Evolutionary conservation across 2,888 invertebrate species (phyloP).

Genomic region (Dynastes hyllus): DNA sequence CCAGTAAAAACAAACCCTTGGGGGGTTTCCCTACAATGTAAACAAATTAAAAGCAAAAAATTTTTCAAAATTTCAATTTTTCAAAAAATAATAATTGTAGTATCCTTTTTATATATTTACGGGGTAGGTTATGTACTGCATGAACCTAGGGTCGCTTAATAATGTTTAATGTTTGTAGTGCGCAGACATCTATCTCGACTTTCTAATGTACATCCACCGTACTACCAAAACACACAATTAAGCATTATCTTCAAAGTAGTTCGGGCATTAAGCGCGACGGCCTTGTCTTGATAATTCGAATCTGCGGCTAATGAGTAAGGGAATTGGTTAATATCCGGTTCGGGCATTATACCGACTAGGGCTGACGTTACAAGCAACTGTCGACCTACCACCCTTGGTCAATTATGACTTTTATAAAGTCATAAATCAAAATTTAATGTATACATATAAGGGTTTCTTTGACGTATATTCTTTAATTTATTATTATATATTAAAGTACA

Average conservation of each 20-base stretch:
- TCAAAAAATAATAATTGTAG: too few species aligned
- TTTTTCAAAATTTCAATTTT: too few species aligned
- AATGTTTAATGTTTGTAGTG: neutral
- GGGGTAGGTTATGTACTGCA: neutral
- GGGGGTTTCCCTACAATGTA: too few species aligned
- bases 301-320: conserved; percentile 60
- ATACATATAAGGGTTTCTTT: conserved; percentile 13
- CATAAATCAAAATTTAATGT: conserved; percentile 60
- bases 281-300: conserved; percentile 43
- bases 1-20: too few species aligned
- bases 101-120: neutral
- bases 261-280: conserved; percentile 35
- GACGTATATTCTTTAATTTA: neutral
- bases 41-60: too few species aligned
- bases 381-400: conserved; percentile 60
- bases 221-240: conserved; percentile 30
- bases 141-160: neutral
- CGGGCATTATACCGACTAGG: conserved; percentile 63
- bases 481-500: too few species aligned
- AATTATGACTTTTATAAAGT: conserved; percentile 64
- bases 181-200: neutral
- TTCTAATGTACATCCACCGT: conserved; percentile 12
- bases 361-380: conserved; percentile 62
- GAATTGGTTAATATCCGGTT: conserved; percentile 67
- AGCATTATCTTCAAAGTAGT: conserved; percentile 42